A percentile compares a stretch with the other conserved stretches of the same genome.
Conservation (phyloP, 1,140 invertebrate genomes). For the Drosophila bifasciata region DNA sequence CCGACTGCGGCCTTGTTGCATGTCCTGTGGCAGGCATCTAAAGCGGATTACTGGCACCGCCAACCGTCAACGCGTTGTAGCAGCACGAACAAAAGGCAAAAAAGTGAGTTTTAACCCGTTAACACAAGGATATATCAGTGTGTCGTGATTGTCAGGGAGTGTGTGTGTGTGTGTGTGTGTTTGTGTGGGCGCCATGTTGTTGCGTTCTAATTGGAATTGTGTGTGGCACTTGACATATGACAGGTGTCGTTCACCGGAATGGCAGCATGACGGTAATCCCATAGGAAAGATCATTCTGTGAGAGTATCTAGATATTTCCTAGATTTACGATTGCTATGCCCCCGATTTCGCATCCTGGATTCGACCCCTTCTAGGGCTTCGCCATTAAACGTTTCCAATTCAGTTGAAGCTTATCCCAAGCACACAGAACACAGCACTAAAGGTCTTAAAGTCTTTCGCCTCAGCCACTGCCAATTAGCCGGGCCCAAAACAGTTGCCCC, state of each 20-base stretch:
- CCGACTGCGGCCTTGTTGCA: constrained; percentile 20
- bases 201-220: constrained; percentile 55
- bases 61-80: constrained; percentile 49
- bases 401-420: constrained; percentile 5
- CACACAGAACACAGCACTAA: too few species aligned
- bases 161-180: constrained; percentile 29
- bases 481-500: constrained; percentile 28
- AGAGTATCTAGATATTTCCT: background rate
- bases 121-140: constrained; percentile 28
- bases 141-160: background rate
- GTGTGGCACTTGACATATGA: constrained; percentile 45
- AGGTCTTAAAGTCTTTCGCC: constrained; percentile 8
- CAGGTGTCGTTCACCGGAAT: constrained; percentile 30
- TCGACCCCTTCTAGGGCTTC: constrained; percentile 26
- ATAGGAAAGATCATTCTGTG: background rate
- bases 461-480: constrained; percentile 37
- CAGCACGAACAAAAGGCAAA: constrained; percentile 49
- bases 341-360: constrained; percentile 2
- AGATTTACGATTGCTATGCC: background rate
- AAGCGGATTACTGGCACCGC: constrained; percentile 73
- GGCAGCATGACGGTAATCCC: background rate
- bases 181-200: constrained; percentile 59
- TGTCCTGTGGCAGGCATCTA: constrained; percentile 49
- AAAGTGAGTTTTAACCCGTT: constrained; percentile 66
- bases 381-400: constrained; percentile 35